phyloP scores from a whole-genome alignment of 2,113 vertebrate species.

The Cariama cristata region DNA sequence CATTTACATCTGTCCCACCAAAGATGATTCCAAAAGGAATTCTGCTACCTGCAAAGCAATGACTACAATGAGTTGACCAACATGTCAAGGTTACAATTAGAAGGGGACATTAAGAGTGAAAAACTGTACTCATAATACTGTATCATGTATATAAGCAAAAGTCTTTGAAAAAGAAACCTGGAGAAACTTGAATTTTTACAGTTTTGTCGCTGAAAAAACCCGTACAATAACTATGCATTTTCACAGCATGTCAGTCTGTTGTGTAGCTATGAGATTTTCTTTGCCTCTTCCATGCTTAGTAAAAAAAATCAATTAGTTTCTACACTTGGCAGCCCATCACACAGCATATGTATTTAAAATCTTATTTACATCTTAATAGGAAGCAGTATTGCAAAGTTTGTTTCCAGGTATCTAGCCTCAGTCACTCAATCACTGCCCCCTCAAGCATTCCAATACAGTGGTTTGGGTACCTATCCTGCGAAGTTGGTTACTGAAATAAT shows the following conservation, averaged over 20 bases:
- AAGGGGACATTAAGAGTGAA: not conserved
- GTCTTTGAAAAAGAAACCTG: not conserved
- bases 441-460: not conserved
- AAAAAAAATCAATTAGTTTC: not conserved
- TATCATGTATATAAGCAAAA: not conserved
- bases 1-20: conserved; percentile 95
- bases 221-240: not conserved
- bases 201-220: not conserved
- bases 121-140: not conserved
- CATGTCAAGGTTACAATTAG: accelerated
- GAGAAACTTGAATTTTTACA: not conserved
- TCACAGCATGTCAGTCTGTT: not conserved
- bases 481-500: not conserved
- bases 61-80: not conserved
- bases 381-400: not conserved
- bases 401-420: not conserved
- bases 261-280: not conserved
- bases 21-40: conserved; percentile 93
- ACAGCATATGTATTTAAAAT: not conserved
- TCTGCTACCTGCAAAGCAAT: conserved; percentile 75
- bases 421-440: not conserved
- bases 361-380: not conserved
- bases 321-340: not conserved
- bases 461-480: not conserved
- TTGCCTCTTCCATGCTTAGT: not conserved